These are phyloP conservation scores for Stigmatopora nigra DNA, from an alignment of 2,113 vertebrate species.

Conservation along the genomic window DNA sequence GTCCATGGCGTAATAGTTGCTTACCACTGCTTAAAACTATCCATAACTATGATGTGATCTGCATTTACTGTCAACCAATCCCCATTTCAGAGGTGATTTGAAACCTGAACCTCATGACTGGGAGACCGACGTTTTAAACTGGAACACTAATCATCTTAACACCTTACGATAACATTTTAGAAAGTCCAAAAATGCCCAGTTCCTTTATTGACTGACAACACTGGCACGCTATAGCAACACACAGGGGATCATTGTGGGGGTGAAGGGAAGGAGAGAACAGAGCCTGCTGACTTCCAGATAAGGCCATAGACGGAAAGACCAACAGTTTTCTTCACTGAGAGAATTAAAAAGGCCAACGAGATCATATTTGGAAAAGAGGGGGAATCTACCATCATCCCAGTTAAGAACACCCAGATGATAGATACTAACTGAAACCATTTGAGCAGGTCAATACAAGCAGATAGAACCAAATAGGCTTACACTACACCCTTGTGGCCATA, in stretches of 20 bases:
- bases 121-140: neutral
- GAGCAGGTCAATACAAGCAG: neutral
- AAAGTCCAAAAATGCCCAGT: constrained; percentile 23
- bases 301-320: constrained; percentile 48
- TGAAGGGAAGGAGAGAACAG: constrained; percentile 9
- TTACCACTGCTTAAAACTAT: neutral
- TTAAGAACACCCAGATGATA: neutral
- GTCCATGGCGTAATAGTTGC: no score
- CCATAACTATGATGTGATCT: neutral
- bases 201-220: constrained; percentile 64
- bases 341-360: constrained; percentile 51
- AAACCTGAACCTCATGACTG: neutral
- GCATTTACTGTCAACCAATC: no score
- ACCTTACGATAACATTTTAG: constrained; percentile 11
- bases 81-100: neutral
- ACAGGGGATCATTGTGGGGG: constrained; percentile 7
- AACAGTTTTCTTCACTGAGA: constrained; percentile 31
- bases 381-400: neutral
- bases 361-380: constrained; percentile 31
- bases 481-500: constrained; percentile 58
- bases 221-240: constrained; percentile 39
- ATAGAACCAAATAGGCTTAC: constrained; percentile 13
- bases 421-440: neutral
- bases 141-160: neutral
- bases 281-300: constrained; percentile 62